Evolutionary conservation across 1,140 invertebrate genomes (phyloP).

Genomic region (Zaprionus taronus): DNA sequence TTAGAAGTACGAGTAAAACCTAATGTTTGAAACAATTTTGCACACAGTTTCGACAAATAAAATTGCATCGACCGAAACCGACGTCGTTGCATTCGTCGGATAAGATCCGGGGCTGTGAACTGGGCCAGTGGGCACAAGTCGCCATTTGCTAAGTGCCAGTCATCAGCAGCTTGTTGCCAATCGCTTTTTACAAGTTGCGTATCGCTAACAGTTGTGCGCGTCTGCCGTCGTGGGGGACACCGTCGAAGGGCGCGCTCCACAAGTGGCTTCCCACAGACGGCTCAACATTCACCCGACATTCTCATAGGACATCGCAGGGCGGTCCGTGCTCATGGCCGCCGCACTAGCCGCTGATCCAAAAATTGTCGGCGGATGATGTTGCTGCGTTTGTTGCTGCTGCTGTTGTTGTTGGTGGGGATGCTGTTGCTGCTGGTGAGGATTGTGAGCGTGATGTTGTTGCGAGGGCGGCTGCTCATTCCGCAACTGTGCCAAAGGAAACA

Average conservation of each 20-base stretch:
- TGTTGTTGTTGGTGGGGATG: conserved; percentile 67
- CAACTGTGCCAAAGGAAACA: conserved; percentile 77
- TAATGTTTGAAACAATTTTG: conserved; percentile 64
- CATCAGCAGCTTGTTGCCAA: not conserved
- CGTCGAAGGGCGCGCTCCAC: conserved; percentile 77
- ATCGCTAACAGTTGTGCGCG: conserved; percentile 57
- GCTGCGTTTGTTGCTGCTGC: conserved; percentile 55
- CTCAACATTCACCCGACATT: conserved; percentile 84
- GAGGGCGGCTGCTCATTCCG: conserved; percentile 71
- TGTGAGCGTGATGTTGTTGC: conserved; percentile 69
- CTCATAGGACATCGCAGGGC: conserved; percentile 80
- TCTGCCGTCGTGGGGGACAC: conserved; percentile 80
- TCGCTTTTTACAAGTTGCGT: conserved; percentile 16
- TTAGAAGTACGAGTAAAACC: conserved; percentile 44
- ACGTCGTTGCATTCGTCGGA: not conserved
- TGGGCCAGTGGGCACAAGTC: conserved; percentile 27
- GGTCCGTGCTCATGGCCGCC: conserved; percentile 65
- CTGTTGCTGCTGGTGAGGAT: conserved; percentile 75
- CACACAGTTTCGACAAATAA: conserved; percentile 47
- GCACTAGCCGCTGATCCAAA: conserved; percentile 57
- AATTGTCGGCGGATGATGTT: conserved; percentile 69
- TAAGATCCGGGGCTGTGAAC: conserved; percentile 12
- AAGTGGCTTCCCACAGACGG: conserved; percentile 84
- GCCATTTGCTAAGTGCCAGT: conserved; percentile 6
- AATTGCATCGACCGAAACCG: conserved; percentile 1